Conservation (phyloP, 2,113 vertebrate species). For the Prietella phreatophila region DNA sequence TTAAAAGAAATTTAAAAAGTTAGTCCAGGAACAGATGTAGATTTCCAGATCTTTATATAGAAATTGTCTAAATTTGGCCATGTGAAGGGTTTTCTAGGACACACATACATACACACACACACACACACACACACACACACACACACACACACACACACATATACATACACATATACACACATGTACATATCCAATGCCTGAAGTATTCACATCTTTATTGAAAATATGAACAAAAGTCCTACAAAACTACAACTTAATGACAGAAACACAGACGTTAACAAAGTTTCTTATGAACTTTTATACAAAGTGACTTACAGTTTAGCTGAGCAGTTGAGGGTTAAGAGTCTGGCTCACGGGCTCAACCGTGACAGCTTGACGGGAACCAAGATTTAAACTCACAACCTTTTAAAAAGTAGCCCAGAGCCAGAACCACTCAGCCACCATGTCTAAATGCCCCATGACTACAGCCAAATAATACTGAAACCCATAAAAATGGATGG, state of each 20-base stretch:
- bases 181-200: neutral
- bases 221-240: neutral
- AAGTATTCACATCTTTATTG: neutral
- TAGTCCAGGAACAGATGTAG: too few species aligned
- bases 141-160: neutral
- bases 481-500: neutral
- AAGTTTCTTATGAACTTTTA: neutral
- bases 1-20: too few species aligned
- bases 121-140: neutral
- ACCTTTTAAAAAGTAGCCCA: neutral
- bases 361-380: neutral
- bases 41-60: too few species aligned
- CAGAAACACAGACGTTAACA: neutral
- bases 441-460: neutral
- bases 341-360: neutral
- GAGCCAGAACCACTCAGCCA: neutral
- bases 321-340: neutral
- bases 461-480: neutral
- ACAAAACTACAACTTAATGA: neutral
- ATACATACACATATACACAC: neutral
- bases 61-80: neutral
- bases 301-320: neutral
- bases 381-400: neutral
- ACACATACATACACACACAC: neutral
- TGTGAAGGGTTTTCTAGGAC: neutral